phyloP scores from a whole-genome alignment of 2,113 vertebrate genomes.

The Ellobius talpinus region DNA sequence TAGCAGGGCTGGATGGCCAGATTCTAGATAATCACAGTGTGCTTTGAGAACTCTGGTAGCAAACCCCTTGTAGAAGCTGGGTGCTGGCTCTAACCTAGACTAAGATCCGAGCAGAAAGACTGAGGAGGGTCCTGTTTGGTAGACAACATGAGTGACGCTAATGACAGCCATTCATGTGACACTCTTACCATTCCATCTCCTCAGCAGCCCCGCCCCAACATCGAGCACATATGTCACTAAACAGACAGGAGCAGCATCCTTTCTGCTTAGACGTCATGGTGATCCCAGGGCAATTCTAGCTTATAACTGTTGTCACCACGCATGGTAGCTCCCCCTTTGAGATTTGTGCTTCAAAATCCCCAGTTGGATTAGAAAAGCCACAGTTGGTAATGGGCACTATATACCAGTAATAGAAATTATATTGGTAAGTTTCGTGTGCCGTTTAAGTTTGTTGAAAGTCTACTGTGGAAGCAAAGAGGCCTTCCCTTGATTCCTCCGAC shows the following conservation, averaged over 20 bases:
- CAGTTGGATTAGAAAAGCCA: background rate
- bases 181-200: background rate
- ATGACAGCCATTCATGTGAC: background rate
- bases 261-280: background rate
- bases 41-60: background rate
- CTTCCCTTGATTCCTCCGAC: background rate
- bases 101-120: background rate
- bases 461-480: too few species aligned
- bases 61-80: background rate
- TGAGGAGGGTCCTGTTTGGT: rapidly evolving
- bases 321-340: background rate
- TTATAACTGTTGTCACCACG: background rate
- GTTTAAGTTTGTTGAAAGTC: background rate
- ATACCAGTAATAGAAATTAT: too few species aligned
- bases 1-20: background rate
- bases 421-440: background rate
- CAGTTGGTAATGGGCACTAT: background rate
- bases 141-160: background rate
- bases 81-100: background rate
- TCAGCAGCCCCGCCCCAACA: too few species aligned
- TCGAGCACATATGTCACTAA: background rate
- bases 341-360: background rate
- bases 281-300: background rate
- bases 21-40: background rate
- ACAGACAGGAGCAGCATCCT: background rate